phyloP scores from a whole-genome alignment of 2,888 invertebrate species.

The Acanthoscelides obtectus region DNA sequence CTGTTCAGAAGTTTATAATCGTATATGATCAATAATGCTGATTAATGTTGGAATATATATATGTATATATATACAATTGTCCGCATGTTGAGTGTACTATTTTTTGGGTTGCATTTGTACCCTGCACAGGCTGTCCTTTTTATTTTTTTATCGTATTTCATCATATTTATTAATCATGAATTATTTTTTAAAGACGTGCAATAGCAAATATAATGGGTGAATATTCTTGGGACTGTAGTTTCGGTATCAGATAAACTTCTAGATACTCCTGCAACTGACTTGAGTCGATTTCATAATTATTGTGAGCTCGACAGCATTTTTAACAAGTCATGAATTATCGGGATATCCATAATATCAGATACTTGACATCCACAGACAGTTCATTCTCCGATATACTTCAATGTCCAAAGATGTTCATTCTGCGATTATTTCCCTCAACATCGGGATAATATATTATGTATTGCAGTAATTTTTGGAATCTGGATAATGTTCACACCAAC shows the following conservation, averaged over 20 bases:
- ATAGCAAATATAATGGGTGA: neutral
- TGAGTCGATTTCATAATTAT: no score
- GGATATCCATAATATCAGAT: no score
- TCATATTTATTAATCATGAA: neutral
- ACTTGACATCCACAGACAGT: no score
- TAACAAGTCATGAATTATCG: no score
- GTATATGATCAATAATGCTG: neutral
- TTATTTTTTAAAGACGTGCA: neutral
- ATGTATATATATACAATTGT: neutral
- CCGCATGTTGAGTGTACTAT: neutral
- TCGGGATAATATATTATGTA: neutral
- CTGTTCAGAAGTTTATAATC: neutral
- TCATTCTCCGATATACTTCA: no score
- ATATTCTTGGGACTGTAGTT: neutral
- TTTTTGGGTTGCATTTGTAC: neutral
- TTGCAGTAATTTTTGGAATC: neutral
- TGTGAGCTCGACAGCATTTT: no score
- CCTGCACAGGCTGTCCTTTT: neutral
- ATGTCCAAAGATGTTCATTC: neutral
- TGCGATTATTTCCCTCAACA: neutral
- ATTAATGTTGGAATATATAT: neutral
- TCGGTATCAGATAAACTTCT: neutral
- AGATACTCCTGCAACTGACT: no score
- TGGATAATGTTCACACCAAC: neutral
- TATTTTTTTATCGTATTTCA: neutral